These are phyloP conservation scores for Podabrus alpinus DNA, from an alignment of 2,888 invertebrate genomes.

Conservation along the genomic window DNA sequence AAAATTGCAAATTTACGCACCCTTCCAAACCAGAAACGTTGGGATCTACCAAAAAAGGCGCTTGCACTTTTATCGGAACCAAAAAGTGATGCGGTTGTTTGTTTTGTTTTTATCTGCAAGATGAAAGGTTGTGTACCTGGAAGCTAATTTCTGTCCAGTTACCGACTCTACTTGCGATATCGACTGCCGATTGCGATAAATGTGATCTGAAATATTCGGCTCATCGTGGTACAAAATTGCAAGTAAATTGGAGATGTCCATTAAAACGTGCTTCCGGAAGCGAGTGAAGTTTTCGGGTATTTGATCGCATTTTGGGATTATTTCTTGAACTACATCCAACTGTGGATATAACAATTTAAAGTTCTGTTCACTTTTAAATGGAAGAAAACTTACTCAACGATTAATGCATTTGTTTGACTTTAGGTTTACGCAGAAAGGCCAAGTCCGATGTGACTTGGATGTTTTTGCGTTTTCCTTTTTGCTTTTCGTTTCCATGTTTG, in stretches of 20 bases:
- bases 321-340: neutral
- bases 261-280: neutral
- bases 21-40: neutral
- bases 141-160: neutral
- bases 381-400: neutral
- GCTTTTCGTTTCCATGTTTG: neutral
- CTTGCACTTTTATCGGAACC: neutral
- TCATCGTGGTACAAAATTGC: neutral
- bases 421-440: neutral
- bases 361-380: neutral
- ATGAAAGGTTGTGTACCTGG: neutral
- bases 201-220: neutral
- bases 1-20: neutral
- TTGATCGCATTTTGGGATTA: neutral
- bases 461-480: neutral
- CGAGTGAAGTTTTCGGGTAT: neutral
- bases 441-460: neutral
- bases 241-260: neutral
- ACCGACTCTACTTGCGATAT: neutral
- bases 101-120: neutral
- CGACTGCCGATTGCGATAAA: neutral
- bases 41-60: neutral
- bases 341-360: neutral
- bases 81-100: neutral
- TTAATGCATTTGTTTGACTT: neutral